Evolutionary conservation across 2,888 invertebrate species (phyloP).

Genomic region (Meta bourneti): DNA sequence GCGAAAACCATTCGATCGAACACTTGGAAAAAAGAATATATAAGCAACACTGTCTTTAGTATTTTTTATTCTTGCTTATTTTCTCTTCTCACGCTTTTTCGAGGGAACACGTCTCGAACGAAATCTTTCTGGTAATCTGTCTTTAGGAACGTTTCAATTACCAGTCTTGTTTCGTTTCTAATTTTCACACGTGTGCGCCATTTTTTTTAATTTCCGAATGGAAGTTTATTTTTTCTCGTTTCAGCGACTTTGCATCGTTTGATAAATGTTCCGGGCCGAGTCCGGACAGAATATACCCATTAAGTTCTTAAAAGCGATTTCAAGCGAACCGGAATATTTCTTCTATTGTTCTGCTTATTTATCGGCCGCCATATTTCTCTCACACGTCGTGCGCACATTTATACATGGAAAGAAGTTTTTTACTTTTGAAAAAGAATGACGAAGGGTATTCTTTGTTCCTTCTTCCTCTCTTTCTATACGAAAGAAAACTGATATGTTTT

Average conservation of each 20-base stretch:
- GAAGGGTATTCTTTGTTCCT: background rate
- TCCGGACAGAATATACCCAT: background rate
- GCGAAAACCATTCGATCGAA: conserved; percentile 10
- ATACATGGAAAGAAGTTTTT: background rate
- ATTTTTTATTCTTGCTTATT: background rate
- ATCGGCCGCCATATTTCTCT: background rate
- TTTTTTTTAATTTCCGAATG: conserved; percentile 2
- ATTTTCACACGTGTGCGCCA: conserved; percentile 12
- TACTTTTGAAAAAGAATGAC: background rate
- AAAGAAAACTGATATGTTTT: background rate
- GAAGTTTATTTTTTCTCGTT: background rate
- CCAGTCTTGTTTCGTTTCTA: background rate
- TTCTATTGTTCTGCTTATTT: conserved; percentile 7
- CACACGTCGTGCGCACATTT: background rate
- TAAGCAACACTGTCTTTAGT: background rate
- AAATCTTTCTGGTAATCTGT: background rate
- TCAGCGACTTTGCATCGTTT: conserved; percentile 2
- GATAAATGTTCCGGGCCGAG: conserved; percentile 15
- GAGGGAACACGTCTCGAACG: background rate
- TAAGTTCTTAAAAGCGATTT: conserved; percentile 29
- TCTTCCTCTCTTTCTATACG: background rate
- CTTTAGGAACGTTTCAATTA: conserved; percentile 40
- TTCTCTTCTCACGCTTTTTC: conserved; percentile 13
- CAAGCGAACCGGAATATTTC: background rate
- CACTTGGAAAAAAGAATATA: background rate